Percentiles rank a stretch among this genome's conserved stretches.
These are phyloP conservation scores for Enteromius anoplus DNA, from an alignment of 2,797 vertebrate species.

Conservation along the genomic window DNA sequence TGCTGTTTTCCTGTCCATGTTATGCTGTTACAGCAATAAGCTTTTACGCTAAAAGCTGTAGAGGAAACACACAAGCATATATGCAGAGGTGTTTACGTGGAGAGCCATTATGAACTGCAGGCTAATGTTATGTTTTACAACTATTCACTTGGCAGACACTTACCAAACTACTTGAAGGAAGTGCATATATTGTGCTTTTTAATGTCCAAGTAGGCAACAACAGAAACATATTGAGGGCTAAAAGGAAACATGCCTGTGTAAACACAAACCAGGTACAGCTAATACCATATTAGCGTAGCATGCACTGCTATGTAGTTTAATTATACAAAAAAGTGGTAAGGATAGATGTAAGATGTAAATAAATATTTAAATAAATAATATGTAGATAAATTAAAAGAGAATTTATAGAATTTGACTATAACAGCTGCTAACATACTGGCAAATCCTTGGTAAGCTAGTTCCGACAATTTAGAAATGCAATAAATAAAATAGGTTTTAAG, in stretches of 20 bases:
- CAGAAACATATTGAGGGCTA: background rate
- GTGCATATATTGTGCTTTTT: slow-evolving; percentile 3
- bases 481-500: background rate
- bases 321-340: background rate
- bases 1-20: slow-evolving; percentile 23
- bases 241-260: background rate
- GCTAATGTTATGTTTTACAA: slow-evolving; percentile 23
- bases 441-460: background rate
- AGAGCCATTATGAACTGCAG: slow-evolving; percentile 21
- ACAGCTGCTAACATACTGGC: background rate
- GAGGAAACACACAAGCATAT: slow-evolving; percentile 14
- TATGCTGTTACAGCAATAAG: slow-evolving; percentile 32
- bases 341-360: background rate
- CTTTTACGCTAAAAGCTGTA: slow-evolving; percentile 36
- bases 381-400: background rate
- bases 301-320: background rate
- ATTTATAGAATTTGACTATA: background rate
- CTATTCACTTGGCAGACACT: background rate
- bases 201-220: slow-evolving; percentile 3
- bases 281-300: background rate
- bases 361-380: background rate
- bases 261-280: background rate
- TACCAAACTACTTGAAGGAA: background rate
- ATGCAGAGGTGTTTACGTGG: slow-evolving; percentile 30
- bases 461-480: background rate